A percentile compares a stretch with the other conserved stretches of the same genome.
Evolutionary conservation across 2,888 invertebrate species (phyloP).

Genomic region (Hypolimnas misippus): DNA sequence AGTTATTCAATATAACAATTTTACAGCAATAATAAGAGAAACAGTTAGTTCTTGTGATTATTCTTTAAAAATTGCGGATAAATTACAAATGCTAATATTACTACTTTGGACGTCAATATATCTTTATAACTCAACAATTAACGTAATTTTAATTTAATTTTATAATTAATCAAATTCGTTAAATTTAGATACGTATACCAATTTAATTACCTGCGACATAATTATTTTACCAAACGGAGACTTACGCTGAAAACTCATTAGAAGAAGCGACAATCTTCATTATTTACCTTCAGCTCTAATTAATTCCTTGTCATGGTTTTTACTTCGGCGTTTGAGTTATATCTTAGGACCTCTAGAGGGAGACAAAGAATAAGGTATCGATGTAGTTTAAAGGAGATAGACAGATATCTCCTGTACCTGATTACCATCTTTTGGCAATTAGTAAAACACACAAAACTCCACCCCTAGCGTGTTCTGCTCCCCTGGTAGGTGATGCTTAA

Average conservation of each 20-base stretch:
- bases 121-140: too few species aligned
- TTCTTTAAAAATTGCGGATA: too few species aligned
- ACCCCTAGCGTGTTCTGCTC: constrained; percentile 81
- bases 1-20: too few species aligned
- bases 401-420: constrained; percentile 70
- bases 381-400: constrained; percentile 53
- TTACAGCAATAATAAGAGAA: too few species aligned
- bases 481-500: constrained; percentile 83
- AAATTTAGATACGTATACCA: constrained; percentile 49
- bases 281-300: constrained; percentile 83
- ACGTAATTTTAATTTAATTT: not conserved
- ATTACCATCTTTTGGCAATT: constrained; percentile 86
- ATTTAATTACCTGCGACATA: constrained; percentile 78
- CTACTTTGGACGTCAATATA: too few species aligned
- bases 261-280: constrained; percentile 81
- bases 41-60: too few species aligned
- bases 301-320: constrained; percentile 85
- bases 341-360: constrained; percentile 62
- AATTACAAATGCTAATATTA: too few species aligned
- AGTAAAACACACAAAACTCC: constrained; percentile 87
- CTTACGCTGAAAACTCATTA: constrained; percentile 77
- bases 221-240: constrained; percentile 69
- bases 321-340: constrained; percentile 81
- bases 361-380: constrained; percentile 50
- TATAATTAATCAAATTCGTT: not conserved